Evolutionary conservation across 2,888 invertebrate species (phyloP), one percentile per base, ranked within the genome.

Genomic region (Drosophila anomalata): DNA sequence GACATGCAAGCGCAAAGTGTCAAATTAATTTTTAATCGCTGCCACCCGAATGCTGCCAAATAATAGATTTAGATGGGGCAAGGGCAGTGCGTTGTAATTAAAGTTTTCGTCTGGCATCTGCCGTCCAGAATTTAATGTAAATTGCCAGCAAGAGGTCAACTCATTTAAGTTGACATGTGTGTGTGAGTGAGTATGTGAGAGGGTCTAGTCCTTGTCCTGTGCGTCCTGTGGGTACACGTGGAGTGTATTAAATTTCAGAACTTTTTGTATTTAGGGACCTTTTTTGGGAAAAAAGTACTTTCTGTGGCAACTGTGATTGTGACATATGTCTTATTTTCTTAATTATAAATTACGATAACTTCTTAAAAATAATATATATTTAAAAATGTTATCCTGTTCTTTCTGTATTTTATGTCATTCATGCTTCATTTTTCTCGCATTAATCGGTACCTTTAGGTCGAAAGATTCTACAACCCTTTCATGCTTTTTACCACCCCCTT

Each of bases 11-110:
- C 80, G 75, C 77, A 87, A 85, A 75, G 83, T 86, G 87, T 86
- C 86, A 86, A 87, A 86, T 86, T 86, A 86, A 86, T 86, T 86
- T 86, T 86, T 86, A 87, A 86, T 87, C 80, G 85, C 78, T 73
- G 55, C 56, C 54, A 17, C 65, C 51, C 61, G 77, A 83, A 79
- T 82, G 77, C 76, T 82, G 81, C 79, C 79, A 86, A 89, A 87
- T 89, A 89, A 89, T 89, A 85, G 86, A 89, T 88, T 89, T 88
- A 89, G 89, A 89, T 79, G 84, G 80, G 53, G n/a, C 55, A 31
- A 39, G 41, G 46, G 39, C 9, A 51, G 44, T 44, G 73, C 70
- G 74, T 71, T 84, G 75, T 87, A 85, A 85, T 85, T 85, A 85
- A 85, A 85, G 80, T 76, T 72, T 70, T 76, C 33, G n/a, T 24